Evolutionary conservation across 1,140 invertebrate species (phyloP), one percentile per base, ranked within the genome.

Genomic region (Aphelinus certus): DNA sequence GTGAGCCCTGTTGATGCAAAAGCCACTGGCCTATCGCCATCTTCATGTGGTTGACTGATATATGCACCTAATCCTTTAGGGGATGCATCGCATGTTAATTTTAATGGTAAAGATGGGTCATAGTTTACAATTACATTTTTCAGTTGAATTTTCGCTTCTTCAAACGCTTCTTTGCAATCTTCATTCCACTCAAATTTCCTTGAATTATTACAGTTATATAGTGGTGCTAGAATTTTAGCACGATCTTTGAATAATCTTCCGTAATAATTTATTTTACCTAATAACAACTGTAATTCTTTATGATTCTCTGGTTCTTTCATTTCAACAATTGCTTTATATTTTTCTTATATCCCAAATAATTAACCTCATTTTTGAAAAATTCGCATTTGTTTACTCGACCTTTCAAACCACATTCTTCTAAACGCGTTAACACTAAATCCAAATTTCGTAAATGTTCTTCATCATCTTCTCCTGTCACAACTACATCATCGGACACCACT

Each of bases 1-100:
- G 49, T 6, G 7, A 65, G 2, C 0, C 4, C 42, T 53, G 42
- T 65, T 42, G 63, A 65, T 42, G 49, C 63, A 43, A 26, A 65
- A 3, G 63, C 63, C 53, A 65, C 7, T 4, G 63, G 63, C 42
- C 6, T 65, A 2, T 65, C 63, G 3, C 3, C 42, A 43, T 42
- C 48, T 3, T 26, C n/a, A 86, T 2, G 89, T 77, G 3, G 26
- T 26, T 26, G 26, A 26, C 26, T 26, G 26, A 26, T 26, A 26
- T 26, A 26, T 26, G 26, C 26, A 26, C 26, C 26, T 26, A 26
- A 26, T 26, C 26, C 26, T 26, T 26, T 26, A 26, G 26, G 26
- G 26, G 26, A 26, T 26, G 26, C 26, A 26, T 26, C 26, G 26
- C 26, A 26, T 26, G 26, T 26, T 26, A 26, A 26, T 26, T 26